phyloP scores from a whole-genome alignment of 2,888 invertebrate genomes.

The Coenonympha arcania region DNA sequence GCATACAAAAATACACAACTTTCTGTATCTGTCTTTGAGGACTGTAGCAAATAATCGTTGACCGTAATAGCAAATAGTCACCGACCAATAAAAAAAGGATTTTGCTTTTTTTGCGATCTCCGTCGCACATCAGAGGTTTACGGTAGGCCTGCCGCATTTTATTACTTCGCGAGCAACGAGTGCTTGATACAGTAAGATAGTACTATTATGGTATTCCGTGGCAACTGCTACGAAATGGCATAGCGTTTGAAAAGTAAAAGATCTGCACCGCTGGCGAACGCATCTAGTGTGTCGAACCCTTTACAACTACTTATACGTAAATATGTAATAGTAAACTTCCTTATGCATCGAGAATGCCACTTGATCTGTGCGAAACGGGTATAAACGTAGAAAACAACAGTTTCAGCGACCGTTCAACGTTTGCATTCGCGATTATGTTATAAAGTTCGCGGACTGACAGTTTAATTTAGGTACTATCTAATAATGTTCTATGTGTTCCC shows the following conservation, averaged over 20 bases:
- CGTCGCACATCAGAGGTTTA: no score
- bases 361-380: conserved; percentile 8
- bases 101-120: no score
- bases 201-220: no score
- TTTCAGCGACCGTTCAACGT: background rate
- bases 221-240: no score
- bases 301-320: background rate
- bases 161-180: no score
- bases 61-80: no score
- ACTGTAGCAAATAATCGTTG: no score
- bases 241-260: background rate
- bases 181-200: no score
- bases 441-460: background rate
- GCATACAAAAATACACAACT: no score
- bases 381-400: background rate
- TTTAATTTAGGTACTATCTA: background rate
- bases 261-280: background rate
- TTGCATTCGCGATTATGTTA: background rate
- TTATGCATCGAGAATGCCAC: conserved; percentile 11
- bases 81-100: no score
- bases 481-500: background rate
- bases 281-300: background rate
- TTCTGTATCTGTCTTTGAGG: no score
- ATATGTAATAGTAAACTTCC: conserved; percentile 21
- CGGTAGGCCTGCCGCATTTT: no score